These are phyloP conservation scores for Podarcis muralis DNA, from an alignment of 2,113 vertebrate species.

Conservation along the genomic window DNA sequence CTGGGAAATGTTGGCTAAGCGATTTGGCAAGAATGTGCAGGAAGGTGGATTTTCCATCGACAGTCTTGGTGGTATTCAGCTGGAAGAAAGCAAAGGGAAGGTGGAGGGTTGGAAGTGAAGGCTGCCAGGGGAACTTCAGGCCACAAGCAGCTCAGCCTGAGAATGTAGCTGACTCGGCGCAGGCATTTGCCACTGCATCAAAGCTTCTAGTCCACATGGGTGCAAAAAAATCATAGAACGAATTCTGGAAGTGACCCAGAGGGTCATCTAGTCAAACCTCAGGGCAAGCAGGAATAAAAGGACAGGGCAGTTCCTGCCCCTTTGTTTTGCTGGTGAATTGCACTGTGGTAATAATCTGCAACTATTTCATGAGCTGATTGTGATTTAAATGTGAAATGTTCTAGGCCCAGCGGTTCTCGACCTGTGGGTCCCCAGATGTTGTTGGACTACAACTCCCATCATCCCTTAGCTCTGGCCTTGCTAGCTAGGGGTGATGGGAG, in stretches of 20 bases:
- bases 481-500: too few species aligned
- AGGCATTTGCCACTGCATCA: neutral
- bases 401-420: too few species aligned
- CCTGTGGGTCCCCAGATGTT: too few species aligned
- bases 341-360: neutral
- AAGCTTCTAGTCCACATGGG: neutral
- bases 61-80: conserved; percentile 97
- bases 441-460: too few species aligned
- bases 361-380: too few species aligned
- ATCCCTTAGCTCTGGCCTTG: too few species aligned
- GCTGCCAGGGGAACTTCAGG: neutral
- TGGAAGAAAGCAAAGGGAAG: conserved; percentile 58
- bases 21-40: conserved; percentile 99
- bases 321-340: neutral
- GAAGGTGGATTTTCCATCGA: conserved; percentile 97
- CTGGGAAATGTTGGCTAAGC: conserved; percentile 96
- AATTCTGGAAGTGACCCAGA: too few species aligned
- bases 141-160: too few species aligned
- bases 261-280: too few species aligned
- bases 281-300: neutral
- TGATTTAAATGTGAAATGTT: too few species aligned
- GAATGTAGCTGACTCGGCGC: neutral
- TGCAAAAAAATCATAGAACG: too few species aligned
- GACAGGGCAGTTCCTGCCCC: neutral
- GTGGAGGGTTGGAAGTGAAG: neutral